Base-by-base conservation (phyloP, 2,888 invertebrate species). In the Euphydryas editha region DNA sequence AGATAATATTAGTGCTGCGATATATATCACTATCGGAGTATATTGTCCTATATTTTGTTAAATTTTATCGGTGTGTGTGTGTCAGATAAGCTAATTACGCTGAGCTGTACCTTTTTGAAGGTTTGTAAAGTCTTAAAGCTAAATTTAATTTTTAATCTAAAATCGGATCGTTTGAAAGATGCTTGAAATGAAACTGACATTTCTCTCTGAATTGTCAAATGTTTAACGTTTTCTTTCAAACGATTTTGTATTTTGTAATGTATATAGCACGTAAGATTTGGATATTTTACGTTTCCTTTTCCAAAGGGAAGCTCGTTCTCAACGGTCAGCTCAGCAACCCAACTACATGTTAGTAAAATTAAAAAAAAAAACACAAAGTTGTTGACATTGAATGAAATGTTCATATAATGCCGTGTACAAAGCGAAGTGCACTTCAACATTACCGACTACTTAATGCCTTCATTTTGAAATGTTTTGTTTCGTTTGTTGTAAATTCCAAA, bases 401-500 rank as follows among this genome's bases (percentile, higher is more conserved):
- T 83, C 86, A 85, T 90, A 88, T 87, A 89, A 92, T 91, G 87
- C 90, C 89, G 92, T 92, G 92, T 92, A 92, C 92, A 92, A 92
- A 92, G 88, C 77, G 85, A 92, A 92, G 92, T 92, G 92, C 92
- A 92, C 92, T 92, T 92, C 90, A 85, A 82, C 83, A 82, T 82
- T 79, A 86, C 84, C 83, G 83, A 78, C 81, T 83, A 86, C 82
- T 85, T 87, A 87, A 71, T 84, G 88, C 87, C 89, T 89, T 89
- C 84, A 84, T 88, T 90, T 83, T 85, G 76, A 87, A 88, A 89
- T 85, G 88, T 83, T 84, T 83, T 86, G 84, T 88, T 90, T 87
- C 88, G 90, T 90, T 85, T 90, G 90, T 92, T 91, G 88, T 92
- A 95, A 95, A 95, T 95, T 95, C 95, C 95, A 95, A 95, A 70